These are phyloP conservation scores for Peromyscus californicus DNA, from an alignment of 2,113 vertebrate species.

Conservation along the genomic window DNA sequence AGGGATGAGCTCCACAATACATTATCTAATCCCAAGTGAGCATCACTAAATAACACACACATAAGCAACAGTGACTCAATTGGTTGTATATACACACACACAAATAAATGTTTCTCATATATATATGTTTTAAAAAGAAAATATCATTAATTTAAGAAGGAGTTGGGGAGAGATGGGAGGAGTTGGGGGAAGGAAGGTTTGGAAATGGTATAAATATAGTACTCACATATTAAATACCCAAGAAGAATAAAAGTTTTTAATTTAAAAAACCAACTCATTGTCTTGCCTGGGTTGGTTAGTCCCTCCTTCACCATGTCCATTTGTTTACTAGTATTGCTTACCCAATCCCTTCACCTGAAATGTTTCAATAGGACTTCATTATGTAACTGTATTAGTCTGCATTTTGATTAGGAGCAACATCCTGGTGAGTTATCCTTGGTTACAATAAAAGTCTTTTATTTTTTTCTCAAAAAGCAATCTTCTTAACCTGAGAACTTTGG, in stretches of 20 bases:
- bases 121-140: not conserved
- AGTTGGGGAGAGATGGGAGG: not conserved
- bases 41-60: not conserved
- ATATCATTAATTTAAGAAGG: not conserved
- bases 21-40: not conserved
- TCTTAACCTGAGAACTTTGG: not conserved
- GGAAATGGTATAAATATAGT: not conserved
- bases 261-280: not conserved
- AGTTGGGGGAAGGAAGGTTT: not conserved
- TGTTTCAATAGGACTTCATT: not conserved
- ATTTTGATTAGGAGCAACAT: not conserved
- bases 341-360: not conserved
- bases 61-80: not conserved
- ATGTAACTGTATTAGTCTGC: not conserved
- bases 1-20: not conserved
- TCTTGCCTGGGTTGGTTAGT: not conserved
- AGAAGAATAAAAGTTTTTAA: not conserved
- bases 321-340: not conserved
- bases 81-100: not conserved
- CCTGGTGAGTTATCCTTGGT: not conserved
- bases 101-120: not conserved
- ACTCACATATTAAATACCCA: not conserved
- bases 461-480: not conserved
- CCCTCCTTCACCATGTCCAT: not conserved
- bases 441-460: conserved; percentile 35